Evolutionary conservation across 1,140 invertebrate species (phyloP).

Genomic region (Papilio xuthus): DNA sequence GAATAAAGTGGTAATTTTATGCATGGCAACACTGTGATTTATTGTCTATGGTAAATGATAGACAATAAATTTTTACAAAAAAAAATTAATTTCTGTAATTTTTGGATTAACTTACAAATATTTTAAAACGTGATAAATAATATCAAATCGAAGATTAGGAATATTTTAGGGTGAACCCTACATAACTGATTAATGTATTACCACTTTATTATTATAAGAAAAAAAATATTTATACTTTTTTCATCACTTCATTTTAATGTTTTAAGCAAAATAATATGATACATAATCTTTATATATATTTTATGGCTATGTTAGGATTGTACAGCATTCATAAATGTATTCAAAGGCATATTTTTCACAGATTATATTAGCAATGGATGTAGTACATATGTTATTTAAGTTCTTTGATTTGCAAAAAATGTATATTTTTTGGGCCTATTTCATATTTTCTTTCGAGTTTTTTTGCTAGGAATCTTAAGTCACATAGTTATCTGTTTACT

Average conservation of each 20-base stretch:
- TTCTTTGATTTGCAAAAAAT: no score
- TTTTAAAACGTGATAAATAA: no score
- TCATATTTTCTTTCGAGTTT: no score
- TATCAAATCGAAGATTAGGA: no score
- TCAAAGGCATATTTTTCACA: slow-evolving; percentile 55
- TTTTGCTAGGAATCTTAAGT: no score
- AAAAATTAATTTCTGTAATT: no score
- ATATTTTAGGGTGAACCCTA: no score
- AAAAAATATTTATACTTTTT: background rate
- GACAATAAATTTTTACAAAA: no score
- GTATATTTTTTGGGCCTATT: no score
- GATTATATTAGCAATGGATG: slow-evolving; percentile 42
- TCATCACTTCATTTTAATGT: background rate
- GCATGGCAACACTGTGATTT: background rate
- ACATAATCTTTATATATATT: slow-evolving; percentile 29
- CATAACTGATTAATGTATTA: no score
- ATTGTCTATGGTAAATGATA: background rate
- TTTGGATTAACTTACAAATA: no score
- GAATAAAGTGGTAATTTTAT: background rate
- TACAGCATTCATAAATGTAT: slow-evolving; percentile 42
- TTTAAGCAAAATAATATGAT: slow-evolving; percentile 1
- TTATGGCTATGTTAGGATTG: slow-evolving; percentile 37
- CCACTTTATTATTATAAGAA: background rate
- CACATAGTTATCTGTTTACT: no score
- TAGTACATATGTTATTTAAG: slow-evolving; percentile 17